Evolutionary conservation across 2,888 invertebrate genomes (phyloP).

Genomic region (Ferdinandea cuprea): DNA sequence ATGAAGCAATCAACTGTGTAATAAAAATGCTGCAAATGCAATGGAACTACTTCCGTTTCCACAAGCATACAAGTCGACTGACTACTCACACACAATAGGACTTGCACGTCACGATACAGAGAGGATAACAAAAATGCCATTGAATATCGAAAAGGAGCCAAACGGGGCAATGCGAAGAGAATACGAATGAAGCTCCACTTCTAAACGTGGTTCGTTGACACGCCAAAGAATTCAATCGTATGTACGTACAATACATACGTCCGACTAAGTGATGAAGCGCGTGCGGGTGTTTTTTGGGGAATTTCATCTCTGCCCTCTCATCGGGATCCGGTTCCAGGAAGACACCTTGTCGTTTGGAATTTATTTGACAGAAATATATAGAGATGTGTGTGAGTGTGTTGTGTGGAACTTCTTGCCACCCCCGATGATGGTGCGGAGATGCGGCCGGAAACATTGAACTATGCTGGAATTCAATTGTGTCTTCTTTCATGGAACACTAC

Average conservation of each 20-base stretch:
- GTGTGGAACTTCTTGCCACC: slow-evolving; percentile 13
- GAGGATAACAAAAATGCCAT: slow-evolving; percentile 60
- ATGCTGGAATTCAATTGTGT: slow-evolving; percentile 68
- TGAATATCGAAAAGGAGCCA: slow-evolving; percentile 56
- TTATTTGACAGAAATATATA: slow-evolving; percentile 31
- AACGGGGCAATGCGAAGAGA: slow-evolving; percentile 31
- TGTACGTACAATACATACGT: too few species aligned
- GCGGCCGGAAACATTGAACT: slow-evolving; percentile 55
- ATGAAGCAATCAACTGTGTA: slow-evolving; percentile 72
- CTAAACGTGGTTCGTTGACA: slow-evolving; percentile 58
- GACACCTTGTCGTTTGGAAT: slow-evolving; percentile 53
- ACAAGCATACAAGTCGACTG: not conserved
- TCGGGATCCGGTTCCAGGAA: too few species aligned
- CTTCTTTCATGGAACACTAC: slow-evolving; percentile 29
- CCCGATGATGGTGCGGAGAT: slow-evolving; percentile 10
- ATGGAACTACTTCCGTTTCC: slow-evolving; percentile 58
- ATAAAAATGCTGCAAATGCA: slow-evolving; percentile 72
- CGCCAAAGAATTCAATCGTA: slow-evolving; percentile 62
- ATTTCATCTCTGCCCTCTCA: slow-evolving; percentile 30
- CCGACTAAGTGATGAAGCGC: slow-evolving; percentile 15
- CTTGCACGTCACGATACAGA: not conserved
- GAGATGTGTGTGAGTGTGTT: too few species aligned
- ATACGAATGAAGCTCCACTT: slow-evolving; percentile 34
- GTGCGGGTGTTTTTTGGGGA: slow-evolving; percentile 44
- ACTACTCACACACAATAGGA: not conserved